Evolutionary conservation across 1,140 invertebrate genomes (phyloP).

Genomic region (Pollicipes pollicipes): DNA sequence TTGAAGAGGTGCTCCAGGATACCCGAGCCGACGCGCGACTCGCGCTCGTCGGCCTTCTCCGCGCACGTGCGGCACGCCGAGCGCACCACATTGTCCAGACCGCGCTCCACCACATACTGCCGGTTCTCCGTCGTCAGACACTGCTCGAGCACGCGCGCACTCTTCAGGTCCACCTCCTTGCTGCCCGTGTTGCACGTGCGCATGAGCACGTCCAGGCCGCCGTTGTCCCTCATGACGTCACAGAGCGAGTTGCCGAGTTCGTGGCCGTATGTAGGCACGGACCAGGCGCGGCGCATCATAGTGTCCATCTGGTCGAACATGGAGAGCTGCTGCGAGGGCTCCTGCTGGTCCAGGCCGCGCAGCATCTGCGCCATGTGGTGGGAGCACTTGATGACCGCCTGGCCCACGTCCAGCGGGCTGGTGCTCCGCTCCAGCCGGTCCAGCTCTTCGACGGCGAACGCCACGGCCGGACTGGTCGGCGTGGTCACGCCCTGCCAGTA

Average conservation of each 20-base stretch:
- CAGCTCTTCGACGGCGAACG: not conserved
- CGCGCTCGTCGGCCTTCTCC: conserved; percentile 45
- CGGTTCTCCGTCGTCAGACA: conserved; percentile 88
- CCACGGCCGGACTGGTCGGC: not conserved
- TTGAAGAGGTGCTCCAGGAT: conserved; percentile 95
- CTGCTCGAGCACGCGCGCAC: conserved; percentile 77
- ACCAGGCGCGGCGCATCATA: conserved; percentile 56
- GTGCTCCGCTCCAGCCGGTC: not conserved
- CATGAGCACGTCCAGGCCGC: conserved; percentile 75
- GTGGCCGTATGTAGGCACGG: conserved; percentile 79
- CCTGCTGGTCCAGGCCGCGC: not conserved
- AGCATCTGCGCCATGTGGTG: not conserved
- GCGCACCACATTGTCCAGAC: conserved; percentile 47
- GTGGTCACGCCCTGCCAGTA: no score
- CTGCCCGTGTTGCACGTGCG: conserved; percentile 54
- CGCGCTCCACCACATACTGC: conserved; percentile 80
- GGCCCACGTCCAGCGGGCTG: not conserved
- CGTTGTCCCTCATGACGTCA: conserved; percentile 64
- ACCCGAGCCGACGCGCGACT: conserved; percentile 80
- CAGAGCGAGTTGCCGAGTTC: conserved; percentile 46
- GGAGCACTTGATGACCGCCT: not conserved
- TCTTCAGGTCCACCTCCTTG: conserved; percentile 57
- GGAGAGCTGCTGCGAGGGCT: not conserved
- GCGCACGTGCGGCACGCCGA: conserved; percentile 73
- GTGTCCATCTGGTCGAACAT: conserved; percentile 26